These are phyloP conservation scores for Monopterus albus DNA, from an alignment of 2,113 vertebrate genomes.

Conservation along the genomic window DNA sequence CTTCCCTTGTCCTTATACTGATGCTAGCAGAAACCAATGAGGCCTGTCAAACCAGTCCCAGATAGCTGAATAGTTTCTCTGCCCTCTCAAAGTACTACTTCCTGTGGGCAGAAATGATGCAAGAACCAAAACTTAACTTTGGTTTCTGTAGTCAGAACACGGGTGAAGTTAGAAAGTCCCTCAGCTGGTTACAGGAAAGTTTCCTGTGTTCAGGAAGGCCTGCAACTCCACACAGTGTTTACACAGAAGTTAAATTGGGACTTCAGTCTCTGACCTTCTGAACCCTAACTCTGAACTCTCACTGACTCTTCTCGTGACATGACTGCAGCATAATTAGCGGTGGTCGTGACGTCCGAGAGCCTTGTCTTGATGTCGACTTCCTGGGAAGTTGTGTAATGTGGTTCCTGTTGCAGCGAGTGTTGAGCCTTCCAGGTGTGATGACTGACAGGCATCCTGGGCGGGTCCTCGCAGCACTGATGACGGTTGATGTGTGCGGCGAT, in stretches of 20 bases:
- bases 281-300: neutral
- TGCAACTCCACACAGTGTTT: neutral
- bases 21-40: neutral
- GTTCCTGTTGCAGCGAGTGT: neutral
- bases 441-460: neutral
- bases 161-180: too few relatives aligned
- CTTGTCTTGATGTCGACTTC: too few relatives aligned
- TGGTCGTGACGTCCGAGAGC: neutral
- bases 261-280: neutral
- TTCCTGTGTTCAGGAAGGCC: neutral
- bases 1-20: neutral
- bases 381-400: neutral
- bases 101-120: too few relatives aligned
- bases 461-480: slow-evolving; percentile 14
- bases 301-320: neutral
- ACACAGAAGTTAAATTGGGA: neutral
- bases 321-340: slow-evolving; percentile 15
- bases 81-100: neutral
- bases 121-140: neutral
- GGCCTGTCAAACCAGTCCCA: neutral
- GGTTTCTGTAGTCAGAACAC: neutral
- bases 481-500: slow-evolving; percentile 15
- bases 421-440: neutral
- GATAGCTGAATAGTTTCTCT: neutral
- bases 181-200: neutral